A percentile compares a stretch with the other conserved stretches of the same genome.
Evolutionary conservation across 2,113 vertebrate genomes (phyloP).

Genomic region (Alouatta palliata): DNA sequence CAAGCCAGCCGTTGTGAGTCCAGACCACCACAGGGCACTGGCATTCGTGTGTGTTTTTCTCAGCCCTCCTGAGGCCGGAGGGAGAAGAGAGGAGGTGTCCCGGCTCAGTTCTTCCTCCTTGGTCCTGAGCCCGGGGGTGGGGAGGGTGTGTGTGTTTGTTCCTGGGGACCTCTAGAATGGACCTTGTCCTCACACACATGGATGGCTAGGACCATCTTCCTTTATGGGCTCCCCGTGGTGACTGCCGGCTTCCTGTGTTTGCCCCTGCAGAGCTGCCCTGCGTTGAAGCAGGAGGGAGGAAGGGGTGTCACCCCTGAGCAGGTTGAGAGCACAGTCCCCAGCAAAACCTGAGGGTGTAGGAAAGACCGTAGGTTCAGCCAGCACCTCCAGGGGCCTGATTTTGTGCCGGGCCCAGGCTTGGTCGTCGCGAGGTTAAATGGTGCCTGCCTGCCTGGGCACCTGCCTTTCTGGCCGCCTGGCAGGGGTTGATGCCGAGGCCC

Average conservation of each 20-base stretch:
- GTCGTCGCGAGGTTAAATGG: not conserved
- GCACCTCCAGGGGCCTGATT: not conserved
- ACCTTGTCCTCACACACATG: not conserved
- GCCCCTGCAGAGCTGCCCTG: rapidly evolving
- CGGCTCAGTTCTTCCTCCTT: too few relatives aligned
- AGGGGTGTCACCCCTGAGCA: rapidly evolving
- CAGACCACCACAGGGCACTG: not conserved
- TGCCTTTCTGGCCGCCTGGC: not conserved
- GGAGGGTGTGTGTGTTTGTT: not conserved
- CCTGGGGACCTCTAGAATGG: not conserved
- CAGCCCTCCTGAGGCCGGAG: not conserved
- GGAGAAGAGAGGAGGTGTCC: not conserved
- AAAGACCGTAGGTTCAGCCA: not conserved
- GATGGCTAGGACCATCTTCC: not conserved
- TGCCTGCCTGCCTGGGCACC: too few relatives aligned
- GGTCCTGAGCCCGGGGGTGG: not conserved
- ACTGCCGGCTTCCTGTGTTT: rapidly evolving
- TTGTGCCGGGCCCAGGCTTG: rapidly evolving
- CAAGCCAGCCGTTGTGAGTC: rapidly evolving
- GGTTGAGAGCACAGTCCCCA: not conserved
- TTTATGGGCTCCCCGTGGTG: not conserved
- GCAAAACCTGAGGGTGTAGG: not conserved
- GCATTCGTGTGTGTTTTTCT: not conserved
- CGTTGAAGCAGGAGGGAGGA: not conserved
- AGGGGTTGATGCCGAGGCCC: not conserved